Conservation (phyloP, 1,140 invertebrate species). For the Cyrtorhinus lividipennis region DNA sequence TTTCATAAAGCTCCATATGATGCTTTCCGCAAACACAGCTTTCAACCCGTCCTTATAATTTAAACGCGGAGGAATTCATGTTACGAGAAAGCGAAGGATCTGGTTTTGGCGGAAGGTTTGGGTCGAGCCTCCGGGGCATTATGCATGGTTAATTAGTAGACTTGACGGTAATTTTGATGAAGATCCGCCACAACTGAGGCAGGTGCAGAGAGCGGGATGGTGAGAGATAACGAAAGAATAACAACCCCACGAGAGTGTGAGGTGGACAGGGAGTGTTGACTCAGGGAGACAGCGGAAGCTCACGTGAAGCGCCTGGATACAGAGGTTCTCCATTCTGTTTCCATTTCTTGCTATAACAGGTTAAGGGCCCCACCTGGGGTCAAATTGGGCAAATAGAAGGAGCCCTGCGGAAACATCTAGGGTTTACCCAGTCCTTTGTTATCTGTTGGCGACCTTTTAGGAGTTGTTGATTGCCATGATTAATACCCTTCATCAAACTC, state of each 20-base stretch:
- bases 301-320: background rate
- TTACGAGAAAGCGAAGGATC: background rate
- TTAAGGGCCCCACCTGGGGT: background rate
- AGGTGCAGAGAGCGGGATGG: background rate
- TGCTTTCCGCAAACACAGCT: no score
- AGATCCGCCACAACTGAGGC: background rate
- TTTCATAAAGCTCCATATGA: no score
- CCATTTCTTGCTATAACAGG: no score
- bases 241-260: background rate
- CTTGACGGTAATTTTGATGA: background rate
- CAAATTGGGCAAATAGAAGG: background rate
- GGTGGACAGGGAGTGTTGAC: background rate
- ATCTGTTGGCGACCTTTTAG: no score
- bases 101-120: background rate
- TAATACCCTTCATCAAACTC: no score
- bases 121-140: background rate
- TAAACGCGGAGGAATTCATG: no score
- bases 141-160: background rate
- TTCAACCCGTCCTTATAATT: no score
- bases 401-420: background rate
- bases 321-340: background rate
- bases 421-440: no score
- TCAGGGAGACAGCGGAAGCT: background rate
- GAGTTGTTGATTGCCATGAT: no score
- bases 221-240: background rate